Conservation (phyloP, 2,797 vertebrate species). For the Gambusia yucatana region DNA sequence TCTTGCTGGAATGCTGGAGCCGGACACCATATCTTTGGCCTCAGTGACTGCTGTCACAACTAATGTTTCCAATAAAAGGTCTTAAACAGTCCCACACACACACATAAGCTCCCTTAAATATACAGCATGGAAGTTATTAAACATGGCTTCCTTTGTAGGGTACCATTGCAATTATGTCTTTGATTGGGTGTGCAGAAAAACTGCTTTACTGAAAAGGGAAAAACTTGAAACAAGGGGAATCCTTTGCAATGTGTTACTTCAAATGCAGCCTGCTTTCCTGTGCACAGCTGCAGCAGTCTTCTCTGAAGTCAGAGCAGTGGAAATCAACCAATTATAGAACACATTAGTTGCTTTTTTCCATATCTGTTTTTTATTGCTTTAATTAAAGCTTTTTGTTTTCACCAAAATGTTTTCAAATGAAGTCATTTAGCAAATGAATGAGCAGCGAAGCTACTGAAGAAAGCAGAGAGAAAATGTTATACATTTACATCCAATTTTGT, state of each 20-base stretch:
- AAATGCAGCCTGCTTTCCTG: not conserved
- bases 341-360: not conserved
- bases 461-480: not conserved
- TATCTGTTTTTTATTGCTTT: conserved; percentile 1
- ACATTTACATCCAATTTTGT: not conserved
- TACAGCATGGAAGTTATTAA: not conserved
- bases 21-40: conserved; percentile 91
- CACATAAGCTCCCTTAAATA: not conserved
- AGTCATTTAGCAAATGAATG: not conserved
- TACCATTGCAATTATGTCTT: not conserved
- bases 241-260: conserved; percentile 3
- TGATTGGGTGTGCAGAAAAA: not conserved
- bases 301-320: not conserved
- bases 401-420: not conserved
- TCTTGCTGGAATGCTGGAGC: conserved; percentile 84
- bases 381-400: not conserved
- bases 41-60: conserved; percentile 95
- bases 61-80: conserved; percentile 98
- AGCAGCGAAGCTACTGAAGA: not conserved
- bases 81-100: conserved; percentile 11
- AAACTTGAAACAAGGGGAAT: not conserved
- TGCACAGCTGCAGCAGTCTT: not conserved
- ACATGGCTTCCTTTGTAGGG: not conserved
- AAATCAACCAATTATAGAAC: not conserved
- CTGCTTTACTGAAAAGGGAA: not conserved